These are phyloP conservation scores for Pseudochirops corinnae DNA, from an alignment of 2,797 vertebrate genomes.

Conservation along the genomic window DNA sequence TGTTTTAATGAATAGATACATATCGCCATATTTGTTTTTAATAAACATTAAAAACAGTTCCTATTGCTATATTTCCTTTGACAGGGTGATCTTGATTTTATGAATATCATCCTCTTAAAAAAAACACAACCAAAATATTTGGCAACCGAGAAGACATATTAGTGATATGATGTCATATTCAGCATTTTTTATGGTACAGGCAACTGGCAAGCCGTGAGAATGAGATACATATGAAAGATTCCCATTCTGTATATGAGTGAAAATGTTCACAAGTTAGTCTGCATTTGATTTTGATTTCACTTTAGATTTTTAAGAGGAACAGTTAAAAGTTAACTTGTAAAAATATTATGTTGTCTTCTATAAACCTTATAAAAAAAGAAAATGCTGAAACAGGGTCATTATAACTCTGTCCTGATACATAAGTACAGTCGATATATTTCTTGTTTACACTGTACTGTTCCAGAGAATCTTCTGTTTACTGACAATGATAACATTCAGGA, in stretches of 20 bases:
- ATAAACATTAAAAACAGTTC: conserved; percentile 81
- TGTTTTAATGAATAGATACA: conserved; percentile 76
- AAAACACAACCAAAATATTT: conserved; percentile 81
- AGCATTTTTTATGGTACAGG: conserved; percentile 76
- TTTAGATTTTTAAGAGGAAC: conserved; percentile 44
- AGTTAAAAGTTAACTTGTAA: conserved; percentile 53
- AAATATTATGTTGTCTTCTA: conserved; percentile 40
- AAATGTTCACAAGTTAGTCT: conserved; percentile 65
- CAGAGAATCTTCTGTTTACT: conserved; percentile 47
- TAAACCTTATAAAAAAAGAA: conserved; percentile 62
- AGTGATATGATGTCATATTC: conserved; percentile 78
- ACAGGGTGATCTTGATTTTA: conserved; percentile 76
- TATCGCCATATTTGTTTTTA: conserved; percentile 83
- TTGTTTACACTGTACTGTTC: conserved; percentile 36
- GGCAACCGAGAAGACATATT: conserved; percentile 76
- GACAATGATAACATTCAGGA: conserved; percentile 36
- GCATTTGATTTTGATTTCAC: conserved; percentile 47
- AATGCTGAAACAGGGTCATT: conserved; percentile 30
- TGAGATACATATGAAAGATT: conserved; percentile 68
- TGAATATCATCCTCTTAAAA: conserved; percentile 77
- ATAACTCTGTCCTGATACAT: conserved; percentile 21
- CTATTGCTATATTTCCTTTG: conserved; percentile 77
- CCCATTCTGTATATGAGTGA: conserved; percentile 68
- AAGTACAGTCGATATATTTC: conserved; percentile 32
- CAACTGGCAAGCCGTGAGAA: conserved; percentile 74